Conservation (phyloP, 2,113 vertebrate genomes). For the Fukomys damarensis region DNA sequence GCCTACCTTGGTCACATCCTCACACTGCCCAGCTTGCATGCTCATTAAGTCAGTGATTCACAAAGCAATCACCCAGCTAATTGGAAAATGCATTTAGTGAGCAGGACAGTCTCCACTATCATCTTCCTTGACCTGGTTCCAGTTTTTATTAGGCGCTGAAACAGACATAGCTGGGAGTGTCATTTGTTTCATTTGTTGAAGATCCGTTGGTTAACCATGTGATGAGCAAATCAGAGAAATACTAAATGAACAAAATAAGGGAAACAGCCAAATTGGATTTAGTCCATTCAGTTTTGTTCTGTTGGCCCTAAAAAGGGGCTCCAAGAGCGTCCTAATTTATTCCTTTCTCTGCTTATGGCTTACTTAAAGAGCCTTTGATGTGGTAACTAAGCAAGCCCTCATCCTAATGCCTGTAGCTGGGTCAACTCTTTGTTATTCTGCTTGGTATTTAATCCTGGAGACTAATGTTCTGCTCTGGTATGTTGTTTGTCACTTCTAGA, state of each 20-base stretch:
- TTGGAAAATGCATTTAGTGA: constrained; percentile 35
- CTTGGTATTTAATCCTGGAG: constrained; percentile 63
- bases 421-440: constrained; percentile 48
- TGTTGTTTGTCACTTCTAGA: constrained; percentile 67
- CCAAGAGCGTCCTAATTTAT: background rate
- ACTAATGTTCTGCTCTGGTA: constrained; percentile 50
- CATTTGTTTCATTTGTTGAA: constrained; percentile 40
- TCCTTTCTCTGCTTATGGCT: constrained; percentile 26
- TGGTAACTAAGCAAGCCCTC: background rate
- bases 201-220: constrained; percentile 22
- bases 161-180: background rate
- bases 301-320: background rate
- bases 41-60: constrained; percentile 60
- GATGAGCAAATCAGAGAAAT: constrained; percentile 25
- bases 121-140: constrained; percentile 30
- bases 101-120: background rate
- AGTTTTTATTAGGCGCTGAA: constrained; percentile 44
- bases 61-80: constrained; percentile 49
- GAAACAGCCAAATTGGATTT: background rate
- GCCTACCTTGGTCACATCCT: background rate
- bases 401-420: background rate
- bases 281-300: background rate
- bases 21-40: background rate
- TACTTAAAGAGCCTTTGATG: constrained; percentile 49
- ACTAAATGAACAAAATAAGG: constrained; percentile 47